Evolutionary conservation across 2,113 vertebrate species (phyloP), one percentile per base, ranked within the genome.

Genomic region (Aspidoscelis tigris): DNA sequence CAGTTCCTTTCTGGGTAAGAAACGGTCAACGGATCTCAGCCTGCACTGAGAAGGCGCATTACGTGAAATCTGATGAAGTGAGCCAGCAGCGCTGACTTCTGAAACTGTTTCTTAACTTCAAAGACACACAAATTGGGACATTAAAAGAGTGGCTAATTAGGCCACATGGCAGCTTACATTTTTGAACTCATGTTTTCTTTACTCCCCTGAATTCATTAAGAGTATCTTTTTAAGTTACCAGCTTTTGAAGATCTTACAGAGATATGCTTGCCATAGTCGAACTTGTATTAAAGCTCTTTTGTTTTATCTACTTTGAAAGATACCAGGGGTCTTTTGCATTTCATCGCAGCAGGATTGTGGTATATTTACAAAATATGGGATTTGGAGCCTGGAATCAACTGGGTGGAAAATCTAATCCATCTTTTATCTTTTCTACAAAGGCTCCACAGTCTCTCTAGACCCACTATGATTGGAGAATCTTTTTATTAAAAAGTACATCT

Each of bases 341-440:
- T 77, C 18, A 1, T 78, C 78, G 55, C 12, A 80, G 84, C 84
- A 76, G 86, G 69, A 90, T 73, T 83, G 39, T 71, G 24, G 33
- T 10, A 20, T 70, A 44, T 53, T 73, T 81, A 43, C 68, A n/a
- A 64, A 87, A 90, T 86, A 83, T 53, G 74, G 86, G 87, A 84
- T 91, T 93, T 83, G 86, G 80, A 88, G 76, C 39, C 33, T 9
- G 14, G 84, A 90, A 91, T 77, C 85, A 83, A 86, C 74, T 70
- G 85, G 64, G 75, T 89, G 89, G 90, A 92, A 93, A 92, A 89
- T 90, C 20, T 82, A 92, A 90, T 83, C 90, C 79, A 12, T 76
- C 84, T 89, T 89, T 91, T 88, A 92, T 90, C 92, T 95, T 87
- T 80, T 84, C 85, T 87, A 89, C 88, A 88, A 90, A 90, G 87